Conservation (phyloP, 2,113 vertebrate genomes). For the Labeo rohita region DNA sequence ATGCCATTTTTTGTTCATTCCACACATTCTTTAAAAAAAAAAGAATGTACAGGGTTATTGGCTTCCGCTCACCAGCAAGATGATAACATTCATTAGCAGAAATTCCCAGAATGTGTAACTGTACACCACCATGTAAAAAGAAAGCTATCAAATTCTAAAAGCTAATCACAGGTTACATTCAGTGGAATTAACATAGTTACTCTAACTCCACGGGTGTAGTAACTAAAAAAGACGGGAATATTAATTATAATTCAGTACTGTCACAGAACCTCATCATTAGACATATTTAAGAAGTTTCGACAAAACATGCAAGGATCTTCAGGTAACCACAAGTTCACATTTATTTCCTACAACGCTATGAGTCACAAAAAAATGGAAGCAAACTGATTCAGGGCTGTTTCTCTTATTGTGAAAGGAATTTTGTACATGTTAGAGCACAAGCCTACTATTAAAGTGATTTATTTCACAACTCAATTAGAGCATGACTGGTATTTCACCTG, state of each 20-base stretch:
- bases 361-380: neutral
- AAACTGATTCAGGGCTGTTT: neutral
- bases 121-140: neutral
- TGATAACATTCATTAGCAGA: neutral
- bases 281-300: neutral
- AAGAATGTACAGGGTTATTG: neutral
- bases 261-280: neutral
- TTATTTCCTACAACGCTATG: neutral
- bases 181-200: neutral
- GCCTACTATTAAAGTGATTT: neutral
- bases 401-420: neutral
- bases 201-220: neutral
- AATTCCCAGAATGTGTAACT: neutral
- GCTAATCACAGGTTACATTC: neutral
- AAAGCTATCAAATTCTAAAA: neutral
- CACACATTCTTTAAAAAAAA: too few species aligned
- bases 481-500: neutral
- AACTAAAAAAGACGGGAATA: neutral
- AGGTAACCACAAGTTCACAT: neutral
- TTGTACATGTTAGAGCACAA: constrained; percentile 11
- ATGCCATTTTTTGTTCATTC: neutral
- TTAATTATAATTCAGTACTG: neutral
- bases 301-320: neutral
- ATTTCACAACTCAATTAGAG: constrained; percentile 3
- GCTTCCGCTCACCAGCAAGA: neutral